Base-by-base conservation (phyloP, 2,888 invertebrate species). In the Elmis aenea region DNA sequence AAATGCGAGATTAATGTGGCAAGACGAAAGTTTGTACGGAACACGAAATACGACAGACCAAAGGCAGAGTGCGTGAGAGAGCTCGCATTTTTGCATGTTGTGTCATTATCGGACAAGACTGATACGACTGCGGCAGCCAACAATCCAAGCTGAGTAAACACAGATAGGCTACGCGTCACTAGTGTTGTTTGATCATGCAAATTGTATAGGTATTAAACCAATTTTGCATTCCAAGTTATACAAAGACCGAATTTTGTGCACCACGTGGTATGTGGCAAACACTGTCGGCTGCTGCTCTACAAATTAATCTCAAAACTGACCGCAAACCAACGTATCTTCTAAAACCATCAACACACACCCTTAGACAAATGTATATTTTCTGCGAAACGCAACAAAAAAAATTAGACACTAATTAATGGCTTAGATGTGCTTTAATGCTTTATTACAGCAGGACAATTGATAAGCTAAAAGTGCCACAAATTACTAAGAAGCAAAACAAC, bases 131-230 rank as follows among this genome's bases (percentile, higher is more conserved):
- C 50, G 16, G 28, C 41, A 33, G 38, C 28, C 37, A 18, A 21
- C 32, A 48, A 53, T 49, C 65, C 62, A 63, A 64, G 62, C 66
- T 68, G 67, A 52, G 64, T 63, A 66, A 68, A 68, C 66, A 68
- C 49, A 66, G 67, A 68, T 68, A 68, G 64, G 61, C 61, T 51
- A 37, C 37, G 50, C 58, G 60, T 57, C 59, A 59, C 54, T 57
- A 54, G 54, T 57, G 58, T 56, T 64, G 64, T 64, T 64, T 64
- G 62, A 62, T 64, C 64, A 66, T 66, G 65, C 64, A 66, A 66
- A 66, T 66, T 62, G 60, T 61, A 64, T 64, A 66, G 64, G n/a
- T n/a, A n/a, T 65, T 64, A 66, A 65, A 65, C 62, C 63, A 64
- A 65, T 64, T 65, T 59, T 59, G 54, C 57, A 64, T 64, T 64